These are phyloP conservation scores for Enteromius afrohamiltoni DNA, from an alignment of 2,797 vertebrate species.

Conservation along the genomic window DNA sequence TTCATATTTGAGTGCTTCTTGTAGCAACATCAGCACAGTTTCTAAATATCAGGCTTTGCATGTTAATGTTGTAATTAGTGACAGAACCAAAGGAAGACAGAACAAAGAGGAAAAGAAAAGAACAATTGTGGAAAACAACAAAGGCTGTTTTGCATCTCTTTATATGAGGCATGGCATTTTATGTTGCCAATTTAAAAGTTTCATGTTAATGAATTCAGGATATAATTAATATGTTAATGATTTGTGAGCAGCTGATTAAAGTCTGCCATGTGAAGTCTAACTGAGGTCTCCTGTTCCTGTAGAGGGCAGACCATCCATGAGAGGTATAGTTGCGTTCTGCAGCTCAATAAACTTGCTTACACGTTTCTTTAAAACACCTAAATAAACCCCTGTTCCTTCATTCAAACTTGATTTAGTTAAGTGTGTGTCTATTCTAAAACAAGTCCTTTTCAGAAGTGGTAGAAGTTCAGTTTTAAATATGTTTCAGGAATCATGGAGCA, in stretches of 20 bases:
- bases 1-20: background rate
- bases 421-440: background rate
- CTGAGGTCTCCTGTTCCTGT: background rate
- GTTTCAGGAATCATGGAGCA: background rate
- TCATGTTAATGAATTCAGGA: background rate
- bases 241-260: background rate
- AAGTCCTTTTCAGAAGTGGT: background rate
- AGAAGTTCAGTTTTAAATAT: background rate
- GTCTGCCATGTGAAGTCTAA: background rate
- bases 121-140: background rate
- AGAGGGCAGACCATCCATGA: background rate
- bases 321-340: background rate
- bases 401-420: background rate
- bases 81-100: background rate
- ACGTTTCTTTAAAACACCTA: background rate
- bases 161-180: background rate
- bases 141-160: background rate
- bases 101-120: background rate
- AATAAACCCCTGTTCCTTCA: too few species aligned
- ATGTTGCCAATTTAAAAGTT: background rate
- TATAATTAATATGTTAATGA: background rate
- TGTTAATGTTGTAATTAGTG: background rate
- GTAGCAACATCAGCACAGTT: background rate
- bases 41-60: background rate
- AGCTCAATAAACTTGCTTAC: background rate